phyloP scores from a whole-genome alignment of 1,140 invertebrate genomes.

The Drosophila tsacasi region DNA sequence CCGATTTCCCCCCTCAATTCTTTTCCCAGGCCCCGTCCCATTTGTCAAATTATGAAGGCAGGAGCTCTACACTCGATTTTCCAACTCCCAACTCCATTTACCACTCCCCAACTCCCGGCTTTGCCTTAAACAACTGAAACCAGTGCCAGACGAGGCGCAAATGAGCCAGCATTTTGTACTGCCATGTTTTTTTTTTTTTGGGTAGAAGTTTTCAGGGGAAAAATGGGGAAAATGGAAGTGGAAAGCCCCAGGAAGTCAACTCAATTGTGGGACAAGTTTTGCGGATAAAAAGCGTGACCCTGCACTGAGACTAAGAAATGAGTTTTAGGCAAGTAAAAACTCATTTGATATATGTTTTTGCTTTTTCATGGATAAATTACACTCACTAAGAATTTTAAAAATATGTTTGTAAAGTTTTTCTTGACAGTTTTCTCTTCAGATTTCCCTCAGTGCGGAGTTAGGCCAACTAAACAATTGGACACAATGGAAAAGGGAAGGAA shows the following conservation, averaged over 20 bases:
- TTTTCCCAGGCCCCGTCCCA: conserved; percentile 27
- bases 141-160: conserved; percentile 70
- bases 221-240: neutral
- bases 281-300: conserved; percentile 25
- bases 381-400: neutral
- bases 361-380: fast-evolving
- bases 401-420: neutral
- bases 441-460: conserved; percentile 12
- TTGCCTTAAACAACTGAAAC: conserved; percentile 54
- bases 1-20: conserved; percentile 5
- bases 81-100: conserved; percentile 18
- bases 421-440: neutral
- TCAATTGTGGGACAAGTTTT: conserved; percentile 52
- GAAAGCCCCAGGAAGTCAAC: conserved; percentile 32
- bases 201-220: neutral
- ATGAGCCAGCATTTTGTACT: conserved; percentile 74
- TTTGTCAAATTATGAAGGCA: conserved; percentile 74
- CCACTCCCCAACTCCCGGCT: conserved; percentile 11
- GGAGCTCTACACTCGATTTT: neutral
- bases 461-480: conserved; percentile 28
- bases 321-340: neutral
- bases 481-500: conserved; percentile 13
- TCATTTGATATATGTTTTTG: neutral
- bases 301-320: neutral
- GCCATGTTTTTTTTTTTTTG: neutral